phyloP scores from a whole-genome alignment of 2,888 invertebrate genomes.

The Clistopyga incitator region DNA sequence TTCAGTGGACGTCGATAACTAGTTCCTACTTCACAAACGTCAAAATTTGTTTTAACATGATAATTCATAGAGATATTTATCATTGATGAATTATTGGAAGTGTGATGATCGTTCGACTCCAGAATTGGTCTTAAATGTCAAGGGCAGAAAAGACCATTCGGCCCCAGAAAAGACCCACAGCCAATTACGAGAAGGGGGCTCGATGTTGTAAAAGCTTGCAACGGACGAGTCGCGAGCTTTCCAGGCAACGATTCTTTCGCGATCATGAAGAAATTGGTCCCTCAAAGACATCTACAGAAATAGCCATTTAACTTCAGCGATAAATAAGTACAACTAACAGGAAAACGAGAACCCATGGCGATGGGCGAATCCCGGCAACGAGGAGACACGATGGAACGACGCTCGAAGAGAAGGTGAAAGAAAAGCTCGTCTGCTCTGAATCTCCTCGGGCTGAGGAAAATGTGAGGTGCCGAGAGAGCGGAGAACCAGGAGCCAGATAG shows the following conservation, averaged over 20 bases:
- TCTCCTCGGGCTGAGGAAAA: conserved; percentile 20
- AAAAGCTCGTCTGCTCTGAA: conserved; percentile 45
- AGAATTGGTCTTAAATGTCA: not conserved
- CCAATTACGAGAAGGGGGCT: not conserved
- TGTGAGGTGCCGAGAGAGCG: conserved; percentile 25
- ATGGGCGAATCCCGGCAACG: conserved; percentile 7
- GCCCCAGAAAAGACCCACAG: too few relatives aligned
- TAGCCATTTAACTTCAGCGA: conserved; percentile 21
- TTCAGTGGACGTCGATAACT: not conserved
- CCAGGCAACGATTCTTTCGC: not conserved
- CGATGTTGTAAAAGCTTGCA: not conserved
- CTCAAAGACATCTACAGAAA: conserved; percentile 20
- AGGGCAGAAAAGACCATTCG: not conserved
- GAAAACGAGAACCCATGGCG: not conserved
- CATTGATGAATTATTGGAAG: too few relatives aligned
- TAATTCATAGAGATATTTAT: too few relatives aligned
- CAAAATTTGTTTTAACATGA: too few relatives aligned
- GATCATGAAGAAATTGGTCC: conserved; percentile 13
- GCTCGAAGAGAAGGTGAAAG: conserved; percentile 39
- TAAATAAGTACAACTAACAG: conserved; percentile 45
- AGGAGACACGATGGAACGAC: conserved; percentile 43
- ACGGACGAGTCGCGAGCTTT: too few relatives aligned
- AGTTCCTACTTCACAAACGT: not conserved
- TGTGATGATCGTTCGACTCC: not conserved
- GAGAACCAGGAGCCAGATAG: conserved; percentile 65